Evolutionary conservation across 2,888 invertebrate species (phyloP).

Genomic region (Nemurella pictetii): DNA sequence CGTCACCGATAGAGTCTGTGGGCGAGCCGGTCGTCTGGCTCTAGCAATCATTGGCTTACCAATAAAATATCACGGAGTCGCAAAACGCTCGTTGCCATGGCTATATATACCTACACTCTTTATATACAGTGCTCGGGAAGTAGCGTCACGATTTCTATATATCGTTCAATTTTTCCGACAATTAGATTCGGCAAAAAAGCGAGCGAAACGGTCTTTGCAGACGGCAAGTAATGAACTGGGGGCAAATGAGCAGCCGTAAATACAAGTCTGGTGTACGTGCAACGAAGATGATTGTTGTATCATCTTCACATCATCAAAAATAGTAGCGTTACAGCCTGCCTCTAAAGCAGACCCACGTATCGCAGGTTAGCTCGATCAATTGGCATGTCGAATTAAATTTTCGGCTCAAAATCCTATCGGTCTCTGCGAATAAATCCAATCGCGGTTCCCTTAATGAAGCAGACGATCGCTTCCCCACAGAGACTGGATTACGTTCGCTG

Average conservation of each 20-base stretch:
- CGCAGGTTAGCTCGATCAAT: neutral
- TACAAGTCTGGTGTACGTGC: neutral
- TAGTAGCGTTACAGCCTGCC: too few species aligned
- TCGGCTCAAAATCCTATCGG: neutral
- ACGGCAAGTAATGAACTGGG: neutral
- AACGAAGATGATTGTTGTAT: neutral
- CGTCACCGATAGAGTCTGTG: neutral
- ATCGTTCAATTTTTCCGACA: neutral
- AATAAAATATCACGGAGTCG: neutral
- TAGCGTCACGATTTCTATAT: neutral
- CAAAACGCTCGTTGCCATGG: neutral
- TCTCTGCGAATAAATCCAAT: neutral
- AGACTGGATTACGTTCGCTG: neutral
- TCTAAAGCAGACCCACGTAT: neutral
- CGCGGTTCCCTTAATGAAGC: neutral
- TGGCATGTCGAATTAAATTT: neutral
- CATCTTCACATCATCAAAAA: neutral
- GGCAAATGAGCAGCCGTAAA: neutral
- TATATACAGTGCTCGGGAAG: neutral
- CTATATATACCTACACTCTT: neutral
- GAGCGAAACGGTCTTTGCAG: neutral
- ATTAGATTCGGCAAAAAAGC: neutral
- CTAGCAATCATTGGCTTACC: neutral
- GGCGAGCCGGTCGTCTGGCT: neutral
- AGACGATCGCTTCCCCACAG: neutral